Conservation (phyloP, 2,113 vertebrate species). For the Sterna hirundo region DNA sequence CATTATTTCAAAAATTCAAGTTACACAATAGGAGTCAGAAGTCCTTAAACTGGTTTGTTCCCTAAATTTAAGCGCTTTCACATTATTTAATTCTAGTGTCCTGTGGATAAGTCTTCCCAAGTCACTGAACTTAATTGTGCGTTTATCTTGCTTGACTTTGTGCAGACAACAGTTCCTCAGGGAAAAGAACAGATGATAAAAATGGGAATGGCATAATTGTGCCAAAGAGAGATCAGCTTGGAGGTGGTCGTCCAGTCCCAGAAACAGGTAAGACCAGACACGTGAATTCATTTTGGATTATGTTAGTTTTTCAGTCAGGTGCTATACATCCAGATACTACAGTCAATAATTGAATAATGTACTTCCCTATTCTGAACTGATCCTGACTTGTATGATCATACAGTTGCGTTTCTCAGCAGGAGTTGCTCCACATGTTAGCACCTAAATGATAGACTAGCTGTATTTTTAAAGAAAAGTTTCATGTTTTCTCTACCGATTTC, state of each 20-base stretch:
- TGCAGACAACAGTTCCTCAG: conserved; percentile 73
- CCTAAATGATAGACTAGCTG: not conserved
- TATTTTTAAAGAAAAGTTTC: not conserved
- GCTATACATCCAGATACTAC: not conserved
- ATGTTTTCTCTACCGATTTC: not conserved
- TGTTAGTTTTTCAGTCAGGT: not conserved
- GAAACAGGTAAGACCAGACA: conserved; percentile 81
- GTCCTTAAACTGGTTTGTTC: not conserved
- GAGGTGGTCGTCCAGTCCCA: conserved; percentile 81
- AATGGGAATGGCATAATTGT: conserved; percentile 63
- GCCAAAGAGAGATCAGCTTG: conserved; percentile 73
- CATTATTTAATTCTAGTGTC: not conserved
- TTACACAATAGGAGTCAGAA: not conserved
- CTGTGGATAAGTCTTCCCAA: not conserved
- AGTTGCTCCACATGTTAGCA: not conserved
- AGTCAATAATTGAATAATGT: not conserved
- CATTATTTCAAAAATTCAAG: not conserved
- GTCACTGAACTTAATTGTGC: not conserved
- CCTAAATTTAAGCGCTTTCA: rapidly evolving
- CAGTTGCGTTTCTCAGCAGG: not conserved
- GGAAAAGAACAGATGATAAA: conserved; percentile 70
- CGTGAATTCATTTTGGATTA: not conserved
- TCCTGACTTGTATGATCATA: not conserved
- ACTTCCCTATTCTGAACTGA: not conserved
- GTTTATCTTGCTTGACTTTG: conserved; percentile 4